Base-by-base conservation (phyloP, 92 coral and sea anemone species). In the Zoanthus sociatus region DNA sequence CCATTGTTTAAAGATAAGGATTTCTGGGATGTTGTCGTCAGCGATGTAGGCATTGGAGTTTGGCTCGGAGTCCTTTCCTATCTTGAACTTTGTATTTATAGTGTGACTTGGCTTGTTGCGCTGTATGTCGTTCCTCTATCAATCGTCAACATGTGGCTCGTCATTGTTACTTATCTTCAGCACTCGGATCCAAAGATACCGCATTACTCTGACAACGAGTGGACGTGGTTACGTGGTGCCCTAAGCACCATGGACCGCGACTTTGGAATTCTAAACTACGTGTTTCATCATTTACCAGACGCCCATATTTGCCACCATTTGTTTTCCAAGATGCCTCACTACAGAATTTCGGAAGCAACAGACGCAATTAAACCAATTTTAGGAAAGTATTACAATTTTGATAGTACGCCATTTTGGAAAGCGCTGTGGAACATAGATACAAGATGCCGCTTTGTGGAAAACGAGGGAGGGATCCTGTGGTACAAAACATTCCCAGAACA, bases 161-260 rank as follows among this genome's bases (percentile, higher is more conserved):
- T 95, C 4, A 89, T 93, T 16, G 90, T 95, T 4, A 95, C 98
- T 0, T 95, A 95, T 46, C 93, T 95, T 7, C 98, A 95, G 73
- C 98, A 95, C 96, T 88, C 98, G 3, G 98, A 95, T 56, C 72
- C 89, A 13, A 93, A 70, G 60, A 91, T 95, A 17, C 98, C 98
- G 9, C 98, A 95, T 73, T 95, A 95, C 53, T 87, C 93, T 8
- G 98, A 89, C 83, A 91, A 93, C 16, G 98, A 93, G 6, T 95
- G 98, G 98, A 93, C 93, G 58, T 95, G 98, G 98, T 91, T 95
- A 5, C 94, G 94, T 67, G 98, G 98, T 17, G 96, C 96, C 15
- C 90, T 95, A 17, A 89, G 96, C 78, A 95, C 98, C 48, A 79
- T 95, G 85, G 98, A 95, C 78, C 84, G 98, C 33, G 98, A 95